Evolutionary conservation across 2,888 invertebrate genomes (phyloP).

Genomic region (Enchytraeus crypticus): DNA sequence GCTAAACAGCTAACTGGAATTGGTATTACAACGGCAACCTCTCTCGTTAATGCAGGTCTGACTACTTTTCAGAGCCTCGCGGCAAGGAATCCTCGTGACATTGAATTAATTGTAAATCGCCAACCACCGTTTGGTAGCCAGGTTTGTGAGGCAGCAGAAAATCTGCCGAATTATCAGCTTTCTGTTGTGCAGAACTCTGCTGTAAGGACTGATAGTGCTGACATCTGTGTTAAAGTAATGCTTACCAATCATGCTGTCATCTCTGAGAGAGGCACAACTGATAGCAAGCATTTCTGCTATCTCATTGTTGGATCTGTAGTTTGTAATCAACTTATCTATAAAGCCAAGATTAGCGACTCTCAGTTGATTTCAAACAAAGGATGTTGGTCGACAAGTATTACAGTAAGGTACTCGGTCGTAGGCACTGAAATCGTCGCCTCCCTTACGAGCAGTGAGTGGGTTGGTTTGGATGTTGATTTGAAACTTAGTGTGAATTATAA

Average conservation of each 20-base stretch:
- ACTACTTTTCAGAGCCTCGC: slow-evolving; percentile 59
- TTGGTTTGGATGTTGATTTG: too few relatives aligned
- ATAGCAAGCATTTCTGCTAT: too few relatives aligned
- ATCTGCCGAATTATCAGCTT: slow-evolving; percentile 59
- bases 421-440: slow-evolving; percentile 38
- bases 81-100: slow-evolving; percentile 62
- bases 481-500: too few relatives aligned
- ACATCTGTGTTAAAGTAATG: too few relatives aligned
- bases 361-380: slow-evolving; percentile 31
- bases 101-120: slow-evolving; percentile 68
- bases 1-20: slow-evolving; percentile 65
- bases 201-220: too few relatives aligned
- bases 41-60: slow-evolving; percentile 61
- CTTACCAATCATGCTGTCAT: too few relatives aligned
- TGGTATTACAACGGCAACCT: slow-evolving; percentile 56
- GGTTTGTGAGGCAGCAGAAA: slow-evolving; percentile 57
- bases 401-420: slow-evolving; percentile 30
- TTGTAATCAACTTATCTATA: too few relatives aligned
- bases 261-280: too few relatives aligned
- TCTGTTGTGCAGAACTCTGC: slow-evolving; percentile 45
- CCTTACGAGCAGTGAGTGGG: slow-evolving; percentile 45
- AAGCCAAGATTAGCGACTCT: too few relatives aligned
- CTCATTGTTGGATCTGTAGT: too few relatives aligned
- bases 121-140: slow-evolving; percentile 65
- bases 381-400: slow-evolving; percentile 33